A percentile compares a stretch with the other conserved stretches of the same genome.
Evolutionary conservation across 2,113 vertebrate species (phyloP).

Genomic region (Acanthochromis polyacanthus): DNA sequence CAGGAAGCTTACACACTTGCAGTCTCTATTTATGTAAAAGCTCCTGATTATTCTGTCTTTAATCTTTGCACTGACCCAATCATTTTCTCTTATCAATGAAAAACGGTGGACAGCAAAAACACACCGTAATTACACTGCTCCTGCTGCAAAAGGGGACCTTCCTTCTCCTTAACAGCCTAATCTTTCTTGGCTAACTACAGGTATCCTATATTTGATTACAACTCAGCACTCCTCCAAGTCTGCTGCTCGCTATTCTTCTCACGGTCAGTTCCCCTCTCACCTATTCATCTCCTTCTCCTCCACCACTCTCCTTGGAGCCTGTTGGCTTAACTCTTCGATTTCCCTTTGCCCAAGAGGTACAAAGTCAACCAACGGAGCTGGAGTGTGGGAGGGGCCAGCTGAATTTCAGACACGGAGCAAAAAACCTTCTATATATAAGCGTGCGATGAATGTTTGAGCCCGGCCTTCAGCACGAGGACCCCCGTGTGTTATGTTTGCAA

Average conservation of each 20-base stretch:
- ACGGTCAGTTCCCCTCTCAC: constrained; percentile 37
- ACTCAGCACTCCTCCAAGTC: constrained; percentile 9
- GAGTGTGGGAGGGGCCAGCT: not conserved
- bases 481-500: not conserved
- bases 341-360: not conserved
- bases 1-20: not conserved
- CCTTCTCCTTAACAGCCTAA: constrained; percentile 30
- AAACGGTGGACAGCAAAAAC: not conserved
- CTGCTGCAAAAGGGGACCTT: constrained; percentile 25
- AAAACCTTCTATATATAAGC: not conserved
- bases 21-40: constrained; percentile 9
- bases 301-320: constrained; percentile 19
- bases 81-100: constrained; percentile 37
- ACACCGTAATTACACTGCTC: constrained; percentile 18
- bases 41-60: constrained; percentile 28
- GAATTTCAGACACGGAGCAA: not conserved
- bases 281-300: constrained; percentile 56
- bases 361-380: constrained; percentile 16
- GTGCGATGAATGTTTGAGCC: not conserved
- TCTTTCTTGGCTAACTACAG: constrained; percentile 33
- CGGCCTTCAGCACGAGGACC: not conserved
- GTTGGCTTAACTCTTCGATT: constrained; percentile 59
- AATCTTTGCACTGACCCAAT: constrained; percentile 33
- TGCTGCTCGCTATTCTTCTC: constrained; percentile 56
- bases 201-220: constrained; percentile 44